A percentile compares a stretch with the other conserved stretches of the same genome.
These are phyloP conservation scores for Nemapogon koenigi DNA, from an alignment of 2,888 invertebrate genomes.

Conservation along the genomic window DNA sequence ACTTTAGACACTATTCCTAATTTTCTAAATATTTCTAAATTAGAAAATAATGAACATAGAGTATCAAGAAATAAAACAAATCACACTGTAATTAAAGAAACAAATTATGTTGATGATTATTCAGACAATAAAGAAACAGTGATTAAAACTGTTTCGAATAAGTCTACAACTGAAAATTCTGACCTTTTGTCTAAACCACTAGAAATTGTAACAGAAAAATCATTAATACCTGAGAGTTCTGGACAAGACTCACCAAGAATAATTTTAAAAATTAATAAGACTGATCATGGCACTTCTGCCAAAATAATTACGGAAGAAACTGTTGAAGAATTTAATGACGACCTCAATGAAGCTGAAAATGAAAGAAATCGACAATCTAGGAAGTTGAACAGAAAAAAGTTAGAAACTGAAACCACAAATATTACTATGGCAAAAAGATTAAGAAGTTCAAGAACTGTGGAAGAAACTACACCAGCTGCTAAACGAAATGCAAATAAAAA, in stretches of 20 bases:
- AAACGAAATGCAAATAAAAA: constrained; percentile 37
- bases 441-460: constrained; percentile 48
- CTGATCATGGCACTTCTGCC: constrained; percentile 57
- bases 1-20: too few relatives aligned
- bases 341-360: constrained; percentile 1
- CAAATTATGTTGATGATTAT: too few relatives aligned
- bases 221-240: constrained; percentile 33
- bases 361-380: constrained; percentile 21
- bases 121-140: too few relatives aligned
- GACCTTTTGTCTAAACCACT: constrained; percentile 38
- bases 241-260: constrained; percentile 65
- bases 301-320: constrained; percentile 54
- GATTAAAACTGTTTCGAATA: too few relatives aligned
- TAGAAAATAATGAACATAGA: too few relatives aligned
- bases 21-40: too few relatives aligned
- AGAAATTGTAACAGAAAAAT: constrained; percentile 50
- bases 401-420: constrained; percentile 25
- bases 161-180: not conserved
- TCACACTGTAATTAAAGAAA: too few relatives aligned
- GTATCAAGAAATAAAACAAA: too few relatives aligned
- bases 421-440: constrained; percentile 44
- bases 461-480: constrained; percentile 28
- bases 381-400: constrained; percentile 3
- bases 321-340: not conserved
- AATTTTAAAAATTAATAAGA: constrained; percentile 71